Evolutionary conservation across 2,113 vertebrate genomes (phyloP), one percentile per base, ranked within the genome.

Genomic region (Brevimyrus niger): DNA sequence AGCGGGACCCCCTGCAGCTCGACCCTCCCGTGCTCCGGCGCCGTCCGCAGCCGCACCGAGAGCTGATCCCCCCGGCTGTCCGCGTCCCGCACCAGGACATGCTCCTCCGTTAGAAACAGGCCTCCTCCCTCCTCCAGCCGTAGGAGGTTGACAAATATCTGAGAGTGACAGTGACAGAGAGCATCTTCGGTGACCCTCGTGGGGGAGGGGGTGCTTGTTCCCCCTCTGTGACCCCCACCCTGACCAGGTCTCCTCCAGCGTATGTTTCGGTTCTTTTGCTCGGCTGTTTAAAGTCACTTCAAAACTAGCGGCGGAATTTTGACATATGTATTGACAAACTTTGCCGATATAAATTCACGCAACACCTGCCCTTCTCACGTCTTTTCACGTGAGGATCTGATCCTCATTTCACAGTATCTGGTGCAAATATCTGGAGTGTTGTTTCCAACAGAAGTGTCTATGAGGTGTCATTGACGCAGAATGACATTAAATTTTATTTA

Each of bases 111-210:
- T 85, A 96, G 61, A 1, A 96, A 95, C 90, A 89, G 93, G 0
- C 46, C 90, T 1, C 92, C 91, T 0, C 93, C 95, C 90, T 95
- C 95, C 89, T 97, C 96, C 89, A 94, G 94, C 80, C 92, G 94
- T 69, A 96, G 92, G 35, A 94, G 90, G 93, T 95, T 95, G 86
- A 93, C 96, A 92, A 96, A 97, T 82, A 95, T 94, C 96, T 97
- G 92, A 82, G 85, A 65, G 23, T 86, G 27, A 90, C 31, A 42
- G 47, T 50, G 48, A 15, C 88, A 50, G 46, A 83, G 69, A 13
- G 31, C 17, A 7, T 35, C 23, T 42, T 51, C 47, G 38, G 27
- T 6, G 9, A 21, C n/a, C n/a, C n/a, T n/a, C 3, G 42, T 44
- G 13, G 13, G 48, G 11, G 48, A 9, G 23, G 19, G 47, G 21